A percentile compares a stretch with the other conserved stretches of the same genome.
These are phyloP conservation scores for Macrobrachium rosenbergii DNA, from an alignment of 1,140 invertebrate species.

Conservation along the genomic window DNA sequence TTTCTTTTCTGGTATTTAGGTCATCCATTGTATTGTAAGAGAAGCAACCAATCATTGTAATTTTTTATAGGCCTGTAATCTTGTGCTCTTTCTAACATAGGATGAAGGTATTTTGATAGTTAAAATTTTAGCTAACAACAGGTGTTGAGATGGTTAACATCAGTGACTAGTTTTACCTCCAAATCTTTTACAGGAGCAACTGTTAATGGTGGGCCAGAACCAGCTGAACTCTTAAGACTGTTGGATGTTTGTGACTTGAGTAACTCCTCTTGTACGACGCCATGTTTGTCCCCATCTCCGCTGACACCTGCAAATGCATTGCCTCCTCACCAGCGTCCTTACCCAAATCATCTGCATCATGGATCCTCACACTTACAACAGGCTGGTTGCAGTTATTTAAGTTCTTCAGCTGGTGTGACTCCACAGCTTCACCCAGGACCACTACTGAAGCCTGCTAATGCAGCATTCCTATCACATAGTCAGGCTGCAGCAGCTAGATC, in stretches of 20 bases:
- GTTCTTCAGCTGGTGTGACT: slow-evolving; percentile 23
- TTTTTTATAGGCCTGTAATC: too few species aligned
- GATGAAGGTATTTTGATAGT: too few species aligned
- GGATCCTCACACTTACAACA: slow-evolving; percentile 25
- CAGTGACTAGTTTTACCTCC: neutral
- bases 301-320: slow-evolving; percentile 69
- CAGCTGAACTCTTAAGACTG: slow-evolving; percentile 89
- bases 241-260: slow-evolving; percentile 94
- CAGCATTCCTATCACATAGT: slow-evolving; percentile 63
- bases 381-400: slow-evolving; percentile 34
- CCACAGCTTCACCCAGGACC: slow-evolving; percentile 34
- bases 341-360: slow-evolving; percentile 41
- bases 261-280: slow-evolving; percentile 85
- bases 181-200: slow-evolving; percentile 69
- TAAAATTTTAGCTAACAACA: too few species aligned
- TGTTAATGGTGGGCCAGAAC: slow-evolving; percentile 85
- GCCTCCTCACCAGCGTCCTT: slow-evolving; percentile 35
- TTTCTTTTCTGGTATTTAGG: too few species aligned
- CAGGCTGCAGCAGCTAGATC: slow-evolving; percentile 36
- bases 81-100: too few species aligned
- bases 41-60: too few species aligned
- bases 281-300: slow-evolving; percentile 86
- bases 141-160: too few species aligned
- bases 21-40: too few species aligned
- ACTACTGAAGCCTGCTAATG: slow-evolving; percentile 64